Evolutionary conservation across 2,888 invertebrate species (phyloP).

Genomic region (Diplazon laetatorius): DNA sequence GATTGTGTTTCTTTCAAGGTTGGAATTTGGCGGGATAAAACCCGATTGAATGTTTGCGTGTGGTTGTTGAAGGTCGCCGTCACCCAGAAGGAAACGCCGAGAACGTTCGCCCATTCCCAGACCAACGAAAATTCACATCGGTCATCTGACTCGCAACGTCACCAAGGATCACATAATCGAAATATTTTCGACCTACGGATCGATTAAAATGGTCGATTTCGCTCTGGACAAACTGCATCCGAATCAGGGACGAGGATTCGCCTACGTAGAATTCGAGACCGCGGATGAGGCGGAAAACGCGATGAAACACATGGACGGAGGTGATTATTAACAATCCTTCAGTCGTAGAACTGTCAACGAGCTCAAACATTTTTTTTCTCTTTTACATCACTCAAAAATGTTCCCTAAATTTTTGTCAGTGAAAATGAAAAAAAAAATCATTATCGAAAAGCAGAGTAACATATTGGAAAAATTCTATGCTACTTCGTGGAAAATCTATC

Average conservation of each 20-base stretch:
- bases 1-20: constrained; percentile 12
- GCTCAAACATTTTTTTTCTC: too few species aligned
- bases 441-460: too few species aligned
- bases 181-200: constrained; percentile 95
- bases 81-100: constrained; percentile 87
- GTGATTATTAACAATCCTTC: constrained; percentile 80
- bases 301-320: constrained; percentile 99
- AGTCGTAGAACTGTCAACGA: too few species aligned
- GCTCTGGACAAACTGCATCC: constrained; percentile 94
- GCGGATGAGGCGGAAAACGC: constrained; percentile 99
- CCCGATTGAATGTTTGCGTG: too few species aligned
- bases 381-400: too few species aligned
- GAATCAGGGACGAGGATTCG: constrained; percentile 95
- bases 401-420: too few species aligned
- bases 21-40: too few species aligned
- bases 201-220: constrained; percentile 94
- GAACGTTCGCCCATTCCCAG: constrained; percentile 95
- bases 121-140: constrained; percentile 97
- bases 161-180: constrained; percentile 94
- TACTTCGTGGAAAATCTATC: too few species aligned
- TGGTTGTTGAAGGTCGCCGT: constrained; percentile 83
- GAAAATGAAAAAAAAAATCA: too few species aligned
- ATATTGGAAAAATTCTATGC: too few species aligned
- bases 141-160: constrained; percentile 95
- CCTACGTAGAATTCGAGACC: constrained; percentile 96